Conservation (phyloP, 2,888 invertebrate species). For the Cerastoderma edule region DNA sequence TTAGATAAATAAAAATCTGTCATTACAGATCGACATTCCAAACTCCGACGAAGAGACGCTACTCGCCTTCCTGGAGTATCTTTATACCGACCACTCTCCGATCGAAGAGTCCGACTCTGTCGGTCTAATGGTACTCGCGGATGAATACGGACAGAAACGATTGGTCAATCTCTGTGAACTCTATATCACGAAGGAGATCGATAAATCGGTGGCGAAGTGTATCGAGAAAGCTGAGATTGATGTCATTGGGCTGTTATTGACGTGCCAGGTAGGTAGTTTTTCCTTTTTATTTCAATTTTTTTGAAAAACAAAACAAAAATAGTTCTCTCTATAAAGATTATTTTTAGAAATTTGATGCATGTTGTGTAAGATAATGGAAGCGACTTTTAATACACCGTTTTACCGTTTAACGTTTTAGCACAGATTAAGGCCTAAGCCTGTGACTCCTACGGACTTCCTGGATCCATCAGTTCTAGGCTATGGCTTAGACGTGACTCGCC, state of each 20-base stretch:
- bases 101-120: conserved; percentile 74
- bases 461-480: no score
- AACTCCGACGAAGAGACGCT: conserved; percentile 64
- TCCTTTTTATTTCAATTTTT: no score
- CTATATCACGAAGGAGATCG: conserved; percentile 77
- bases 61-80: conserved; percentile 75
- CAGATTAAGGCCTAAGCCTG: no score
- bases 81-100: conserved; percentile 79
- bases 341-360: no score
- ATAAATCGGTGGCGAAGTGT: conserved; percentile 61
- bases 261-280: conserved; percentile 75
- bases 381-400: no score
- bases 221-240: conserved; percentile 76
- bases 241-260: conserved; percentile 73
- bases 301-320: no score
- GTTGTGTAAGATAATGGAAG: no score
- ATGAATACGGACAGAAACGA: conserved; percentile 71
- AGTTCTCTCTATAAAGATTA: no score
- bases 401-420: no score
- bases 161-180: conserved; percentile 77
- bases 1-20: no score
- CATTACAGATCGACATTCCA: conserved; percentile 44
- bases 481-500: no score
- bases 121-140: conserved; percentile 71
- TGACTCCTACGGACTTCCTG: no score